Base-by-base conservation (phyloP, 2,888 invertebrate genomes). In the Clistopyga incitator region DNA sequence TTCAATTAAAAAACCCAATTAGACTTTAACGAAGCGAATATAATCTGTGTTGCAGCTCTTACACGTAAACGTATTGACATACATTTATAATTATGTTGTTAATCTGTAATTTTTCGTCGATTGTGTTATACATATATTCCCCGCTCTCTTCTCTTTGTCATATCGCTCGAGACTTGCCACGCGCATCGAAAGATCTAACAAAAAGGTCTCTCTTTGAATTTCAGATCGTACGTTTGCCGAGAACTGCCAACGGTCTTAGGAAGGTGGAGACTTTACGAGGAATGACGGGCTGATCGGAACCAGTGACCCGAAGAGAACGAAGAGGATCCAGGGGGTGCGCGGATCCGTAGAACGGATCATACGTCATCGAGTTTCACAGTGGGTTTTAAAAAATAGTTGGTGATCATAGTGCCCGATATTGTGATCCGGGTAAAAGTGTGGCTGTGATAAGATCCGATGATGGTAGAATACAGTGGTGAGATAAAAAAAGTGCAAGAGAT, bases 221-320 rank as follows among this genome's bases (percentile, higher is more conserved):
- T 79, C 86, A 87, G 86, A 85, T 87, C 68, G 82, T 80, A 68
- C 86, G 80, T 82, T 76, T 77, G 72, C 42, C 80, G 78, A 38
- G 45, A 59, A 72, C 38, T 65, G 18, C 65, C 74, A 80, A 78
- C 15, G 85, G 20, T 45, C 23, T 52, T 50, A 59, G 77, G 38
- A 71, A 67, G 76, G 47, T 38, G 54, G 50, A 59, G 25, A 64
- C 23, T 15, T 25, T 34, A 38, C 67, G 47, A 56, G 59, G 56
- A 68, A 74, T 78, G 70, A 64, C 64, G 29, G 65, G 72, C 52
- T 61, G 72, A 56, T 74, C 38, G 68, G 34, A 71, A 52, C 20
- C 23, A 54, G 71, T 72, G 64, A 61, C 52, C 15, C 6, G 47
- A 47, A 67, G 45, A 67, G 45, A 18, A 34, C 52, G 70, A 23